Percentiles rank a stretch among this genome's conserved stretches.
These are phyloP conservation scores for Hippocampus barbouri DNA, from an alignment of 2,113 vertebrate genomes.

Conservation along the genomic window DNA sequence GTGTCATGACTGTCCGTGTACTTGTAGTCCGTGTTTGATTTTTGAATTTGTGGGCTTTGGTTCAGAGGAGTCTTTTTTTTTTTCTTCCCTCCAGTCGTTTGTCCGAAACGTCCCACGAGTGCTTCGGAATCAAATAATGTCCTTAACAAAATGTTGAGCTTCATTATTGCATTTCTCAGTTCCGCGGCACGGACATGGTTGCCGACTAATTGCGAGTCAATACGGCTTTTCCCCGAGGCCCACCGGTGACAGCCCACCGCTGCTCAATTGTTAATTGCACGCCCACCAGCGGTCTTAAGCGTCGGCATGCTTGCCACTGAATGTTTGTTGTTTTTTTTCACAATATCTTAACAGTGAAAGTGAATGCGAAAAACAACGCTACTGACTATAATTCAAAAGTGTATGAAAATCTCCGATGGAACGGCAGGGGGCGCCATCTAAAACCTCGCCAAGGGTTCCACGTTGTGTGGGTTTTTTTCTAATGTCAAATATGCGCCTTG, in stretches of 20 bases:
- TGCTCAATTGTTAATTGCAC: slow-evolving; percentile 3
- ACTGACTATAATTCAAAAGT: too few species aligned
- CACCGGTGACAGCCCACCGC: neutral
- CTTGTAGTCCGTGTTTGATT: too few species aligned
- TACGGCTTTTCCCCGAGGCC: neutral
- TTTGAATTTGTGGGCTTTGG: too few species aligned
- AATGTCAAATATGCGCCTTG: neutral
- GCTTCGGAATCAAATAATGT: neutral
- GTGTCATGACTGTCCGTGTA: too few species aligned
- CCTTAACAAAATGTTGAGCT: neutral
- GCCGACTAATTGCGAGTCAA: neutral
- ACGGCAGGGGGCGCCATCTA: too few species aligned
- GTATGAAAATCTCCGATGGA: too few species aligned
- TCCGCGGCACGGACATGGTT: neutral
- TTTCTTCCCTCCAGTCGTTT: neutral
- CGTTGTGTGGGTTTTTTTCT: neutral
- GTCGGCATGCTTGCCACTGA: neutral
- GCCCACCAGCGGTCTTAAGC: neutral
- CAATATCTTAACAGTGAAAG: too few species aligned
- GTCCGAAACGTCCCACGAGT: neutral
- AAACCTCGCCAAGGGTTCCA: neutral
- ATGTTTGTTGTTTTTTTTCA: too few species aligned
- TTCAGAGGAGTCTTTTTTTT: too few species aligned
- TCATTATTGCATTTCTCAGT: neutral
- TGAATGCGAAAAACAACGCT: too few species aligned